Conservation (phyloP, 2,888 invertebrate species). For the Chironomus riparius region DNA sequence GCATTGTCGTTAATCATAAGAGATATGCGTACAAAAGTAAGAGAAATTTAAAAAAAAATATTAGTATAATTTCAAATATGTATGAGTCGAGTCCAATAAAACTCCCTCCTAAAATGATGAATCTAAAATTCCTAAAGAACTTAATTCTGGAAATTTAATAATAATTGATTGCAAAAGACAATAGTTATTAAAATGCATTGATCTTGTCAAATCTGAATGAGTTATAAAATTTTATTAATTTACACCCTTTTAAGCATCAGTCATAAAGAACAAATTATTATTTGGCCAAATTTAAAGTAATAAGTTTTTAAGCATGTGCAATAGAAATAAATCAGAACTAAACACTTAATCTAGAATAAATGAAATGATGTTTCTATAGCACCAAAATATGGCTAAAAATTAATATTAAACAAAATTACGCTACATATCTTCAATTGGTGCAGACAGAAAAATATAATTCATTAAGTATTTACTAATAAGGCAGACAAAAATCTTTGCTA, state of each 20-base stretch:
- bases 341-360: constrained; percentile 2
- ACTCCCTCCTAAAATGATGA: neutral
- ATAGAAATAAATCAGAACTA: neutral
- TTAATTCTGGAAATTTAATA: neutral
- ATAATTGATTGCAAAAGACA: neutral
- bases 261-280: no score
- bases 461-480: neutral
- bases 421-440: constrained; percentile 28
- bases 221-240: no score
- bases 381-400: constrained; percentile 6
- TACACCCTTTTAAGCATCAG: no score
- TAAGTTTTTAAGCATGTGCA: no score
- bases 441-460: constrained; percentile 12
- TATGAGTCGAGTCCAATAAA: neutral
- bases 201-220: no score
- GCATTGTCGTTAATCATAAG: constrained; percentile 20
- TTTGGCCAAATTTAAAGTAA: no score
- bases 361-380: constrained; percentile 3
- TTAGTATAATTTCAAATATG: neutral
- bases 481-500: constrained; percentile 19
- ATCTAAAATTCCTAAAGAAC: neutral
- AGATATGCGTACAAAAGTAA: constrained; percentile 21
- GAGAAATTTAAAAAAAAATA: neutral
- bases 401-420: constrained; percentile 5
- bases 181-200: no score